A percentile compares a stretch with the other conserved stretches of the same genome.
These are phyloP conservation scores for Anastrepha ludens DNA, from an alignment of 1,140 invertebrate genomes.

Conservation along the genomic window DNA sequence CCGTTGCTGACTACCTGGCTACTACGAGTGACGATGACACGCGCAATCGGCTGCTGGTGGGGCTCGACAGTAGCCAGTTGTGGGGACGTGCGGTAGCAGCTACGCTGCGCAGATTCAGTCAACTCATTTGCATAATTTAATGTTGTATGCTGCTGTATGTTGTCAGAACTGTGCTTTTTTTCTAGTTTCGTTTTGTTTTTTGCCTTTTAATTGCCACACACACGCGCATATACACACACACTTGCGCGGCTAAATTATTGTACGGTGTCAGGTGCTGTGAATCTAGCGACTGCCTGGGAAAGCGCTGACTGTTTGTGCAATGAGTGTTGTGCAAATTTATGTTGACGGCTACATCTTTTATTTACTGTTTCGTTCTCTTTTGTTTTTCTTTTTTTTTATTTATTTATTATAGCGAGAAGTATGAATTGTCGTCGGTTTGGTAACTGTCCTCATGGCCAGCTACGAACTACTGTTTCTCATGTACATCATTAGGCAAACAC, in stretches of 20 bases:
- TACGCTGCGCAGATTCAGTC: background rate
- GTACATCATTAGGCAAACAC: slow-evolving; percentile 50
- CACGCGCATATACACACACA: background rate
- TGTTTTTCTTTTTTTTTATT: background rate
- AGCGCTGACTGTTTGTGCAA: background rate
- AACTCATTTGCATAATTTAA: slow-evolving; percentile 45
- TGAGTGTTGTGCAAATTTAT: background rate
- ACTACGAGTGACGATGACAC: background rate
- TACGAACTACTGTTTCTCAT: background rate
- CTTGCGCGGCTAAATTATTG: background rate
- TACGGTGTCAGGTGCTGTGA: background rate
- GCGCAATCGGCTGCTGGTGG: background rate
- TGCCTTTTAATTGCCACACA: slow-evolving; percentile 20
- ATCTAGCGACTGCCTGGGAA: background rate
- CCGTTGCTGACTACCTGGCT: background rate
- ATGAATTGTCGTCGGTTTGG: background rate
- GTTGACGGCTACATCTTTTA: background rate
- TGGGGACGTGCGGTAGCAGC: background rate
- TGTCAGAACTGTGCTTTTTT: slow-evolving; percentile 9
- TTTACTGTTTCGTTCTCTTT: background rate
- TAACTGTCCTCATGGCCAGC: background rate
- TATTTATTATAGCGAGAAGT: background rate
- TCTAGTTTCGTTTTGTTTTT: background rate
- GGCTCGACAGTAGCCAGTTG: background rate
- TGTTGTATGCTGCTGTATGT: slow-evolving; percentile 2